Evolutionary conservation across 2,797 vertebrate genomes (phyloP).

Genomic region (Poecilia gillii): DNA sequence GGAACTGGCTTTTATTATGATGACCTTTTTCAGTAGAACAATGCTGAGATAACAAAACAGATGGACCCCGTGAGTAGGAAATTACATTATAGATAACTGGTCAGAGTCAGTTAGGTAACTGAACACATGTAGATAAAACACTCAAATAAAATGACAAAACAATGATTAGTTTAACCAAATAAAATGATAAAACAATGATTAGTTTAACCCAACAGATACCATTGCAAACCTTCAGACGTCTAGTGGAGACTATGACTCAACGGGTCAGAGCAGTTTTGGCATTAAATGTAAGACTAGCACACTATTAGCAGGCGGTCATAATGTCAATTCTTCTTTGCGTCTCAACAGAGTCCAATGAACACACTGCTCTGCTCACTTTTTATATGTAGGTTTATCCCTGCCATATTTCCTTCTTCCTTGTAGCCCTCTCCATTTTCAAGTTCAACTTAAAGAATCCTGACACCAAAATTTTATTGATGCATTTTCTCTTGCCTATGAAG

Average conservation of each 20-base stretch:
- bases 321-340: neutral
- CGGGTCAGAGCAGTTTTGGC: neutral
- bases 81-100: too few species aligned
- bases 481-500: neutral
- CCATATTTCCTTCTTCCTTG: neutral
- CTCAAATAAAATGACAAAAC: too few species aligned
- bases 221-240: neutral
- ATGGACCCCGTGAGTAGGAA: too few species aligned
- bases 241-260: neutral
- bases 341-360: neutral
- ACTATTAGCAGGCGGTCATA: neutral
- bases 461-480: neutral
- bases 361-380: neutral
- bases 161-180: too few species aligned
- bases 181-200: too few species aligned
- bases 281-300: neutral
- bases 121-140: too few species aligned
- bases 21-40: too few species aligned
- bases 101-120: too few species aligned
- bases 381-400: neutral
- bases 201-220: too few species aligned
- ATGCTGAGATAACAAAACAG: too few species aligned
- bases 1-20: too few species aligned
- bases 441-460: neutral
- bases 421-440: neutral